Base-by-base conservation (phyloP, 2,888 invertebrate species). In the Apamea crenata region DNA sequence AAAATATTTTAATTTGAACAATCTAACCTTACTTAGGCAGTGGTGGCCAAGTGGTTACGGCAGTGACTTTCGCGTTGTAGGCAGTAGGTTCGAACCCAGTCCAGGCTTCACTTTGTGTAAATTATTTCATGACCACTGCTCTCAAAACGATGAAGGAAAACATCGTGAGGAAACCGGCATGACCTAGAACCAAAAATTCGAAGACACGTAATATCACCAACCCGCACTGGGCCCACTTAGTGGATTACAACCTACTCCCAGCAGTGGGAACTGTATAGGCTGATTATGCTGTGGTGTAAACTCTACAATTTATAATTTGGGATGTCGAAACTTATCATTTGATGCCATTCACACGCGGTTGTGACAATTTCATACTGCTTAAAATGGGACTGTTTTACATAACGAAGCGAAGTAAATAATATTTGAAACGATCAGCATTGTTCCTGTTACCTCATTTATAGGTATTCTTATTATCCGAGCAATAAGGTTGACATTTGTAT, bases 341-440 rank as follows among this genome's bases (percentile, higher is more conserved):
- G 18, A 59, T 71, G 79, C 50, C 68, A 73, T 67, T 74, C 50
- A 50, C 68, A 75, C 44, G 65, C 47, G 63, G 47, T 77, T 66
- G 78, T 73, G 75, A 78, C 82, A 77, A 67, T 78, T 70, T 74
- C 47, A 63, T 50, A 77, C 40, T 65, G 16, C 73, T 71, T 66
- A 84, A 65, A 82, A 82, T 69, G 29, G 65, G 47, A 50, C 74
- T 66, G 40, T 14, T 81, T 78, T 83, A 56, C 73, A 78, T 82
- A 74, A 77, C 47, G 50, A 78, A 78, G 66, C 25, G 56, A 71
- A 36, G 53, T 72, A 77, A 84, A 84, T 79, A 50, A 77, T 69
- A 67, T 69, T 77, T 59, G 25, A 65, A 18, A 63, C 47, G 53
- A n/a, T 29, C 56, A 40, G 40, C 8, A 50, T 72, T 65, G 59